Evolutionary conservation across 2,113 vertebrate species (phyloP).

Genomic region (Gymnobelideus leadbeateri): DNA sequence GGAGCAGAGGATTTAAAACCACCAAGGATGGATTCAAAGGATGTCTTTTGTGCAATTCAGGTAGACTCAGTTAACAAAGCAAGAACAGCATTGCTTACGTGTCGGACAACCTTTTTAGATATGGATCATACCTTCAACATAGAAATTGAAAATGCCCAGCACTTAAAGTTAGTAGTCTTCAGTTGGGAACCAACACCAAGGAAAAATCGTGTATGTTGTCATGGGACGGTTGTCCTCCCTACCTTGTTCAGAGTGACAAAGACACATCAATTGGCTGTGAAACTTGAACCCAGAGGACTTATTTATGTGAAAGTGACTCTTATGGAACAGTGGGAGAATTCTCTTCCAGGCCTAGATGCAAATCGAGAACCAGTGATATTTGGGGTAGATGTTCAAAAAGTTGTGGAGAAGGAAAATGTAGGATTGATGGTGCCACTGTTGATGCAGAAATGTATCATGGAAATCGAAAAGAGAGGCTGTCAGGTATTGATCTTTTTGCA

Average conservation of each 20-base stretch:
- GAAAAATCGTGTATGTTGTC: conserved; percentile 94
- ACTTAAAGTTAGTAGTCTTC: conserved; percentile 97
- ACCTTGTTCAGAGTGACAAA: conserved; percentile 94
- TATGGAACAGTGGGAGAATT: conserved; percentile 98
- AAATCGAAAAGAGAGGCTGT: conserved; percentile 98
- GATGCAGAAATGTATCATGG: conserved; percentile 95
- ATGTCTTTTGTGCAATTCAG: conserved; percentile 98
- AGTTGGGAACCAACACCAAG: conserved; percentile 96
- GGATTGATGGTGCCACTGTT: conserved; percentile 94
- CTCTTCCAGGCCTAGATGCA: conserved; percentile 87
- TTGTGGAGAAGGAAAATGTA: conserved; percentile 93
- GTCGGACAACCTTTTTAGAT: conserved; percentile 93
- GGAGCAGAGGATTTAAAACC: conserved; percentile 98
- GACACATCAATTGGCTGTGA: conserved; percentile 94
- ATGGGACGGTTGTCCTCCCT: conserved; percentile 94
- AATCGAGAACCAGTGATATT: conserved; percentile 91
- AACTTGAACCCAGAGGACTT: conserved; percentile 95
- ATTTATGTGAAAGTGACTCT: conserved; percentile 97
- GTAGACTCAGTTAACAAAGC: conserved; percentile 98
- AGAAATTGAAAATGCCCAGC: conserved; percentile 97
- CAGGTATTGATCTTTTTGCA: conserved; percentile 88
- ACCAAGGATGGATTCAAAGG: conserved; percentile 94
- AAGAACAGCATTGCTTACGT: conserved; percentile 95
- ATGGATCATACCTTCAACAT: conserved; percentile 99
- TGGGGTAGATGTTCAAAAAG: conserved; percentile 92